Evolutionary conservation across 1,140 invertebrate genomes (phyloP), one percentile per base, ranked within the genome.

Genomic region (Dinoponera quadriceps): DNA sequence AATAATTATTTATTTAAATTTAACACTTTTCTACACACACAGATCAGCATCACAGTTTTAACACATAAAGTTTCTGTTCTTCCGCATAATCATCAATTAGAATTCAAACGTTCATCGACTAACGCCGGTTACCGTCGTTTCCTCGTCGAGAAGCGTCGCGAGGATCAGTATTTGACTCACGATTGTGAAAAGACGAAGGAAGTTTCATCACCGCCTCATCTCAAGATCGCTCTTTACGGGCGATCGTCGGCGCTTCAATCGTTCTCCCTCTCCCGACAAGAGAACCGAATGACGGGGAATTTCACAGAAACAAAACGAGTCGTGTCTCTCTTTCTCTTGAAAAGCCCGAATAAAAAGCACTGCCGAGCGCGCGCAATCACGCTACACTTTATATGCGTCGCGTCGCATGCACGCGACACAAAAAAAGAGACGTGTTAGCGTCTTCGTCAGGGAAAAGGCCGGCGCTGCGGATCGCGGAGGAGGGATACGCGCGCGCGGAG

Each of bases 341-440:
- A 57, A 80, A 49, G 4, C 38, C 51, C 57, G 25, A 69, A 71
- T 20, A 51, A 38, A 69, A 80, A n/a, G 7, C 25, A 14, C 65
- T 51, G 49, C 27, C 48, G 27, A 22, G 20, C 25, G 72, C 29
- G 20, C 18, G 72, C 29, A 38, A 68, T 77, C 48, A 20, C 25
- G 49, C 49, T 69, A 78, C 25, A 57, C 22, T 80, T 80, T 69
- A 80, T 71, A 80, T 59, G 75, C 65, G 22, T 68, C 75, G 75
- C 65, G 33, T 29, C 38, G 22, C 29, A 78, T 22, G 54, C 55
- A 71, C 14, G 14, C 75, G 51, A 48, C 65, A 80, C 29, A 48
- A 71, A 69, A 77, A 72, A 72, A 20, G 20, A 63, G 18, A 44
- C 27, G 22, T 25, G 74, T 77, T 77, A 66, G 60, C 44, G 66